Conservation (phyloP, 2,113 vertebrate genomes). For the Rhabdornis inornatus region DNA sequence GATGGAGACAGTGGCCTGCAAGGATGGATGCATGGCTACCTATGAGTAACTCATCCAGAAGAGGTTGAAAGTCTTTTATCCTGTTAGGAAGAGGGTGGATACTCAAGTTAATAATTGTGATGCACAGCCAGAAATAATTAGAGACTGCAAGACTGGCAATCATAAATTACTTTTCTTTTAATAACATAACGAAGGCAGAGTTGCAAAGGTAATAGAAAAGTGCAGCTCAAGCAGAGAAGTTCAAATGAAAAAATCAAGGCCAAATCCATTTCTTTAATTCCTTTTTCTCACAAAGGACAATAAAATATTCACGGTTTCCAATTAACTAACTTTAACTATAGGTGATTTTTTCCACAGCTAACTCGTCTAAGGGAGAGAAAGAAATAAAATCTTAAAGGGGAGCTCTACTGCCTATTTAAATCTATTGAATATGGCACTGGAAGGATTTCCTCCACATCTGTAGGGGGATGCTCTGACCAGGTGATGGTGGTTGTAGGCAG, state of each 20-base stretch:
- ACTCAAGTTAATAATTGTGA: conserved; percentile 62
- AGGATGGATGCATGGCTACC: neutral
- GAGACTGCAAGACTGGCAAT: conserved; percentile 62
- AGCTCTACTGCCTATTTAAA: neutral
- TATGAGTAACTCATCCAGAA: neutral
- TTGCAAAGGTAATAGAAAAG: conserved; percentile 64
- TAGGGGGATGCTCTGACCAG: neutral
- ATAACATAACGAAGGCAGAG: conserved; percentile 59
- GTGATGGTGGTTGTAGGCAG: neutral
- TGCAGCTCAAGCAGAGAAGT: conserved; percentile 65
- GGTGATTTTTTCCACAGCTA: conserved; percentile 18
- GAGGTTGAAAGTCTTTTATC: neutral
- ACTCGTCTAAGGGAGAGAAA: neutral
- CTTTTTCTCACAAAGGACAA: conserved; percentile 31
- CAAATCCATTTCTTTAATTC: conserved; percentile 60
- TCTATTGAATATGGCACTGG: neutral
- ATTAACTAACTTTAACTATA: conserved; percentile 42
- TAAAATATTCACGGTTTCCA: conserved; percentile 47
- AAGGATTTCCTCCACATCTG: neutral
- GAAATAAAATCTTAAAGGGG: neutral
- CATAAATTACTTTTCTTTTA: conserved; percentile 68
- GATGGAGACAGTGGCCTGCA: neutral
- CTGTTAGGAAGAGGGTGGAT: conserved; percentile 15
- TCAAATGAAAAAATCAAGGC: conserved; percentile 66
- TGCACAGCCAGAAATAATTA: conserved; percentile 69